Conservation (phyloP, 2,888 invertebrate species). For the Caenorhabditis drosophilae region DNA sequence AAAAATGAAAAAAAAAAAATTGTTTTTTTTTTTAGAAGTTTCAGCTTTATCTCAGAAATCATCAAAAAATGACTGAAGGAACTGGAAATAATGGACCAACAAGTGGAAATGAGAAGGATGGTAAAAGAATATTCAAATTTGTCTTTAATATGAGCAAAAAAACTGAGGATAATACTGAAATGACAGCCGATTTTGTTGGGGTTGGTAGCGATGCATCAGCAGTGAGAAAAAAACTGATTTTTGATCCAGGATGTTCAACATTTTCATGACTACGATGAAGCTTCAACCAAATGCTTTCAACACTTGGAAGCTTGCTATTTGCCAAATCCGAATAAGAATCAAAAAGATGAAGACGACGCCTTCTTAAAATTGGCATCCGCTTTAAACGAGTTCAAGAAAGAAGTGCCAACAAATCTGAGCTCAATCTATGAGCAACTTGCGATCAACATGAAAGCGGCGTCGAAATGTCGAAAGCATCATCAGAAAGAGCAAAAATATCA, state of each 20-base stretch:
- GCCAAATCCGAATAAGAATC: background rate
- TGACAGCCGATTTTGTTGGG: slow-evolving; percentile 26
- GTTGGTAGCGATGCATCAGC: too few species aligned
- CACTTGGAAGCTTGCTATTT: slow-evolving; percentile 11
- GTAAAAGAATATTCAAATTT: slow-evolving; percentile 21
- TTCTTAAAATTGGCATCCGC: background rate
- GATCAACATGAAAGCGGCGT: slow-evolving; percentile 3
- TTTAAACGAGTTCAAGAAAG: background rate
- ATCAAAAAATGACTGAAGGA: too few species aligned
- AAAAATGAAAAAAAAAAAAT: too few species aligned
- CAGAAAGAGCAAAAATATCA: slow-evolving; percentile 1
- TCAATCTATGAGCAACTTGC: background rate
- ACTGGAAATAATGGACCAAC: too few species aligned
- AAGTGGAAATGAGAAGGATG: too few species aligned
- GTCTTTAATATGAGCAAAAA: slow-evolving; percentile 25
- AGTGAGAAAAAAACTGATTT: too few species aligned
- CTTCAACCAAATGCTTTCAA: slow-evolving; percentile 13
- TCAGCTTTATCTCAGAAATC: too few species aligned
- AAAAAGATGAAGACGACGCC: background rate
- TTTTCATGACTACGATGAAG: slow-evolving; percentile 22
- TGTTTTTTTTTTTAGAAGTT: too few species aligned
- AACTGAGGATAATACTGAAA: slow-evolving; percentile 27
- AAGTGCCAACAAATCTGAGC: background rate
- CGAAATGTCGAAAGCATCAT: background rate
- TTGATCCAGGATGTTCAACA: slow-evolving; percentile 33